These are phyloP conservation scores for Dolichopus griseipennis DNA, from an alignment of 2,888 invertebrate genomes.

Conservation along the genomic window DNA sequence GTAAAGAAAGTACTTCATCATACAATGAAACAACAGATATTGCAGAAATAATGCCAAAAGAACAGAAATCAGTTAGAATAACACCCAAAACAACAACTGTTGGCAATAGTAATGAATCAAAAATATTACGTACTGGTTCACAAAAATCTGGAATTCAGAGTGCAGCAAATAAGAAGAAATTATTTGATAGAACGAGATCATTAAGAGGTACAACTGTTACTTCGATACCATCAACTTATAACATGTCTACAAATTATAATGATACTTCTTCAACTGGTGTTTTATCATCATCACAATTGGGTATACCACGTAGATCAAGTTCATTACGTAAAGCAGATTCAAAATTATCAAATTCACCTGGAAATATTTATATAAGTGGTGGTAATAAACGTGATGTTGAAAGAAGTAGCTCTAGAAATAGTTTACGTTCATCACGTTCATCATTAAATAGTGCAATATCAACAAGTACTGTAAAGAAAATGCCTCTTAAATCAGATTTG, in stretches of 20 bases:
- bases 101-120: constrained; percentile 31
- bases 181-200: constrained; percentile 26
- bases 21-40: constrained; percentile 56
- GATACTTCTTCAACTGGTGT: constrained; percentile 18
- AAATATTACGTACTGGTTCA: constrained; percentile 26
- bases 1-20: constrained; percentile 59
- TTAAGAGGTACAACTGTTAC: constrained; percentile 19
- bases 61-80: constrained; percentile 24
- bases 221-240: constrained; percentile 28
- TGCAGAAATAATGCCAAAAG: constrained; percentile 25
- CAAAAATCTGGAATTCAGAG: constrained; percentile 27
- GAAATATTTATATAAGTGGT: constrained; percentile 14
- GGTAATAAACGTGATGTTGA: constrained; percentile 52
- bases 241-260: constrained; percentile 21
- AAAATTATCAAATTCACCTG: constrained; percentile 27
- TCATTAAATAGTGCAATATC: constrained; percentile 74
- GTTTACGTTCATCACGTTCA: constrained; percentile 71
- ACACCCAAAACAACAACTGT: constrained; percentile 41
- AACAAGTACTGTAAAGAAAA: constrained; percentile 66
- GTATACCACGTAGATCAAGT: constrained; percentile 39
- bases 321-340: constrained; percentile 41
- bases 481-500: constrained; percentile 48
- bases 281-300: constrained; percentile 31
- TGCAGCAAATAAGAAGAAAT: constrained; percentile 26
- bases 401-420: constrained; percentile 68